Percentiles rank a stretch among this genome's conserved stretches.
Evolutionary conservation across 2,113 vertebrate species (phyloP).

Genomic region (Astatoreochromis straeleni): DNA sequence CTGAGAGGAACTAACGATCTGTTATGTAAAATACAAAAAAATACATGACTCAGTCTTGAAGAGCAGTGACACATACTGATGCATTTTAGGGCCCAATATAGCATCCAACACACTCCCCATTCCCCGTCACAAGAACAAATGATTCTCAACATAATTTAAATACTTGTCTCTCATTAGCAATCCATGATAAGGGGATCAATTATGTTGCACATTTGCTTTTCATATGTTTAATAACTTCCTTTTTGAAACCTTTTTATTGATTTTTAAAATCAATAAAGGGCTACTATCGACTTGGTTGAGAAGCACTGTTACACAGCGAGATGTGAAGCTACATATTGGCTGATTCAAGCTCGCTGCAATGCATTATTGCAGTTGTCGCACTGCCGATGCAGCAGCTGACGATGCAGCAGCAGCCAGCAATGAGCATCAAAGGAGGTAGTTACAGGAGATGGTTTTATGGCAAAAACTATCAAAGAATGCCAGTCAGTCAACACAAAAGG

Average conservation of each 20-base stretch:
- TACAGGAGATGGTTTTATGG: background rate
- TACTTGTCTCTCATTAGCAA: background rate
- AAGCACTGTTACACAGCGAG: conserved; percentile 9
- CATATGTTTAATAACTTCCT: background rate
- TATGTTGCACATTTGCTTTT: background rate
- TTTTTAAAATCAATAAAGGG: background rate
- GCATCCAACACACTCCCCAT: background rate
- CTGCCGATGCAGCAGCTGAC: conserved; percentile 33
- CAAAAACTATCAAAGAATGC: background rate
- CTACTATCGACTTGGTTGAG: conserved; percentile 8
- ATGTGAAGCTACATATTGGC: background rate
- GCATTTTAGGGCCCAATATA: conserved; percentile 28
- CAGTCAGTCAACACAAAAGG: conserved; percentile 4
- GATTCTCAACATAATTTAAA: conserved; percentile 40
- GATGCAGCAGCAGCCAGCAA: conserved; percentile 3
- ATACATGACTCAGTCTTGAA: background rate
- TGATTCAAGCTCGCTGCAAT: conserved; percentile 18
- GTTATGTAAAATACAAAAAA: conserved; percentile 1
- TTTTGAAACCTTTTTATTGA: background rate
- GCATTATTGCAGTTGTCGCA: conserved; percentile 27
- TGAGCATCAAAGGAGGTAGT: background rate
- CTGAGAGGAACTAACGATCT: background rate
- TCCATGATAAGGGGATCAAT: background rate
- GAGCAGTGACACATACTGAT: conserved; percentile 13
- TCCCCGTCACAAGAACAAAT: background rate